Percentiles rank a stretch among this genome's conserved stretches.
phyloP scores from a whole-genome alignment of 2,888 invertebrate species.

The Diadromus collaris region DNA sequence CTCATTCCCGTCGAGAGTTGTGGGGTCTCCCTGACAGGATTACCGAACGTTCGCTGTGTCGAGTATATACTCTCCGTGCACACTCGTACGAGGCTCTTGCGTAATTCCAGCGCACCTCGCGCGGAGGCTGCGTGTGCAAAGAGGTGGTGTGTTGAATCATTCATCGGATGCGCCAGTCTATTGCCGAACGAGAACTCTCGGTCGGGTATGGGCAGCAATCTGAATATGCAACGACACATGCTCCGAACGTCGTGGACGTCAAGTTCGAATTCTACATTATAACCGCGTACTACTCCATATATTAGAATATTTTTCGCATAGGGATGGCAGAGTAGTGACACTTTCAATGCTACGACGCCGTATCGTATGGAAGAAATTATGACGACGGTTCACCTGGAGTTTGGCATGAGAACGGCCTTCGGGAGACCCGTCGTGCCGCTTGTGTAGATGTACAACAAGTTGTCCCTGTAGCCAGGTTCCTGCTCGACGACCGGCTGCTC shows the following conservation, averaged over 20 bases:
- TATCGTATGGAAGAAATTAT: not conserved
- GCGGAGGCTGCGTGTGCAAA: conserved; percentile 49
- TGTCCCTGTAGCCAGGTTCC: conserved; percentile 79
- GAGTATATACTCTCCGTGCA: conserved; percentile 23
- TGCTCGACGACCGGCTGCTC: conserved; percentile 73
- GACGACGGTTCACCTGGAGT: conserved; percentile 82
- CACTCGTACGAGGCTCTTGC: conserved; percentile 31
- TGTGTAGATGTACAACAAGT: conserved; percentile 85
- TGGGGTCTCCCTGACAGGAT: conserved; percentile 76
- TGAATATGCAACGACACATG: conserved; percentile 1
- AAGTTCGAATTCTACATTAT: not conserved
- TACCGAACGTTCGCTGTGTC: conserved; percentile 72
- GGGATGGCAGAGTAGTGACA: not conserved
- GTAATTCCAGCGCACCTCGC: conserved; percentile 25
- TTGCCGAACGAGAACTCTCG: not conserved
- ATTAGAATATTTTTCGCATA: too few relatives aligned
- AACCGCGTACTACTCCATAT: not conserved
- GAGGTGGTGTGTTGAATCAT: conserved; percentile 53
- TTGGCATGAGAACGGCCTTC: conserved; percentile 85
- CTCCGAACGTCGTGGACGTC: not conserved
- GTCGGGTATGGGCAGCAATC: not conserved
- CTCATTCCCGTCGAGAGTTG: conserved; percentile 72
- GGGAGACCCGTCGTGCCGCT: conserved; percentile 88
- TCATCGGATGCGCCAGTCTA: conserved; percentile 27
- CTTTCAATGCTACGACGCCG: not conserved